Evolutionary conservation across 2,888 invertebrate genomes (phyloP).

Genomic region (Mythimna impura): DNA sequence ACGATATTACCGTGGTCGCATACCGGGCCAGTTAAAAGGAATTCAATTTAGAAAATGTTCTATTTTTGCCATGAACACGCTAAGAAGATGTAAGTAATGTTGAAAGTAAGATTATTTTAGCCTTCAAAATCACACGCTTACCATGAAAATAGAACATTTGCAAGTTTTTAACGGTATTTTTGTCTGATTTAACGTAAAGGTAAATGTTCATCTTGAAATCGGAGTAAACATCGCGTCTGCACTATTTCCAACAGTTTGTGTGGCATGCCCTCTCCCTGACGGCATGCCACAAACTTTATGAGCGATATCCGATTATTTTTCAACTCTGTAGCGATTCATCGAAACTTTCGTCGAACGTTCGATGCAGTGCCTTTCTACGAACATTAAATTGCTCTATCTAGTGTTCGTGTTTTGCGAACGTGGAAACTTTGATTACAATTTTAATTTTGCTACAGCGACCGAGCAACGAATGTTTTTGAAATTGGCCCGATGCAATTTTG

Average conservation of each 20-base stretch:
- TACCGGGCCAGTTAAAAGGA: no score
- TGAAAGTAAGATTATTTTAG: background rate
- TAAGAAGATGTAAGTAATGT: background rate
- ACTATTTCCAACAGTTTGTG: slow-evolving; percentile 27
- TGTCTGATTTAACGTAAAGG: background rate
- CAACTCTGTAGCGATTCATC: slow-evolving; percentile 64
- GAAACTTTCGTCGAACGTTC: slow-evolving; percentile 61
- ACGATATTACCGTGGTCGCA: no score
- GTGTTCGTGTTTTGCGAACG: slow-evolving; percentile 61
- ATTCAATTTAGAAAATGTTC: no score
- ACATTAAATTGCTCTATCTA: slow-evolving; percentile 70
- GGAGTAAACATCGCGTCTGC: slow-evolving; percentile 45
- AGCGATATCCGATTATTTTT: slow-evolving; percentile 71
- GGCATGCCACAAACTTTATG: slow-evolving; percentile 60
- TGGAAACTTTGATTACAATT: slow-evolving; percentile 68
- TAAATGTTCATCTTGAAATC: background rate
- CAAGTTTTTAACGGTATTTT: background rate
- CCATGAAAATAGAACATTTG: no score
- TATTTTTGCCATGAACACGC: no score
- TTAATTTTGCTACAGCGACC: slow-evolving; percentile 61
- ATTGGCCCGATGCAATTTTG: slow-evolving; percentile 53
- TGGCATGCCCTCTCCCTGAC: slow-evolving; percentile 40
- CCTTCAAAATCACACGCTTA: no score
- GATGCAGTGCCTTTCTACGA: slow-evolving; percentile 64
- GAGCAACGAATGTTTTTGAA: slow-evolving; percentile 57